phyloP scores from a whole-genome alignment of 2,113 vertebrate species.

The Grammomys dolichurus region DNA sequence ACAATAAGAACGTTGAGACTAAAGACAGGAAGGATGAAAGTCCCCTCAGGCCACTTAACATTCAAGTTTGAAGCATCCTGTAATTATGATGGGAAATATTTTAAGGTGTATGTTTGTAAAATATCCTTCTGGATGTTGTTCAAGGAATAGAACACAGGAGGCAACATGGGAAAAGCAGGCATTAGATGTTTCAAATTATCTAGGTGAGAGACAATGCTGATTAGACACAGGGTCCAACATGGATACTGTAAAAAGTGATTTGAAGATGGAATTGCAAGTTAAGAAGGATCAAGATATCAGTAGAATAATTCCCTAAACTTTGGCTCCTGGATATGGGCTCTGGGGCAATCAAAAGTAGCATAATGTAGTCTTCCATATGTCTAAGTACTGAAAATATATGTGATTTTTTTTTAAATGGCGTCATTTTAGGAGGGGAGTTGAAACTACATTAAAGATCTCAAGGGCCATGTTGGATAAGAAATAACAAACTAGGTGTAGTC shows the following conservation, averaged over 20 bases:
- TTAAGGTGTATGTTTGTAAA: not conserved
- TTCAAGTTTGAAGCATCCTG: not conserved
- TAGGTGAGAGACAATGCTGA: not conserved
- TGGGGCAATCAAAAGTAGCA: not conserved
- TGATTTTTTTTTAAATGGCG: not conserved
- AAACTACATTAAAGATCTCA: not conserved
- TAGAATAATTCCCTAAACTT: not conserved
- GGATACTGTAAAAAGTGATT: not conserved
- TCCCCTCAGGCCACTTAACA: not conserved
- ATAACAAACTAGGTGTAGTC: not conserved
- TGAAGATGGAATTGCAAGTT: not conserved
- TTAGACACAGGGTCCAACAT: not conserved
- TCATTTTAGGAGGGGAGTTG: not conserved
- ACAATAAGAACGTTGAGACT: too few species aligned
- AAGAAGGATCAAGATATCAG: not conserved
- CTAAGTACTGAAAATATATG: not conserved
- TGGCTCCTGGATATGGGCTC: not conserved
- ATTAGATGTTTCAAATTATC: not conserved
- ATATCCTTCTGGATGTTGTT: not conserved
- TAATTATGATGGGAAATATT: not conserved
- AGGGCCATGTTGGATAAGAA: not conserved
- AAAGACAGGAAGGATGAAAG: not conserved
- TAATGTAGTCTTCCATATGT: not conserved
- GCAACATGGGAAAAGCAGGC: not conserved
- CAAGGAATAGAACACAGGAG: not conserved